Conservation (phyloP, 2,113 vertebrate species). For the Zeus faber region DNA sequence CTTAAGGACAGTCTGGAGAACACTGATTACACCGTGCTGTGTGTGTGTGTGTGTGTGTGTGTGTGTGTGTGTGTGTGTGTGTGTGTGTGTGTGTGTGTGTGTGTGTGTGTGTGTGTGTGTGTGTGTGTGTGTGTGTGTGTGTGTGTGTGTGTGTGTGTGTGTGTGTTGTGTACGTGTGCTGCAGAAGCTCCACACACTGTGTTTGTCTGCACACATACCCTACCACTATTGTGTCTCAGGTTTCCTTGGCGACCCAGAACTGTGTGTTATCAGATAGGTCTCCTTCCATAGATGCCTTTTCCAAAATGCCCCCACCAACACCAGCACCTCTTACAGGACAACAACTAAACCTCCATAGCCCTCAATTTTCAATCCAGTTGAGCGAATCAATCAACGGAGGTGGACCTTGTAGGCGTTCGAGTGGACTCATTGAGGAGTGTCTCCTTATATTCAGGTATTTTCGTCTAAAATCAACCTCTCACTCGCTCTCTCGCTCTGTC, state of each 20-base stretch:
- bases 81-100: neutral
- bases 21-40: slow-evolving; percentile 1
- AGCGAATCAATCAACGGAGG: neutral
- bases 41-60: neutral
- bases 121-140: neutral
- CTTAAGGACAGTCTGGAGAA: neutral
- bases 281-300: neutral
- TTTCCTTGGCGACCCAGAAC: no score
- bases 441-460: neutral
- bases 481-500: neutral
- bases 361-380: neutral
- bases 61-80: neutral
- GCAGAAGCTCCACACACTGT: neutral
- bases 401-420: neutral
- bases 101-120: slow-evolving; percentile 4
- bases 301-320: neutral
- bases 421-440: neutral
- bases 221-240: no score
- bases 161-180: no score
- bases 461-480: neutral
- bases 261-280: no score
- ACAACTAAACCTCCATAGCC: neutral
- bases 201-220: no score
- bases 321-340: neutral
- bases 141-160: neutral